Percentiles rank a stretch among this genome's conserved stretches.
phyloP scores from a whole-genome alignment of 1,140 invertebrate species.

The Dendroctonus ponderosae region DNA sequence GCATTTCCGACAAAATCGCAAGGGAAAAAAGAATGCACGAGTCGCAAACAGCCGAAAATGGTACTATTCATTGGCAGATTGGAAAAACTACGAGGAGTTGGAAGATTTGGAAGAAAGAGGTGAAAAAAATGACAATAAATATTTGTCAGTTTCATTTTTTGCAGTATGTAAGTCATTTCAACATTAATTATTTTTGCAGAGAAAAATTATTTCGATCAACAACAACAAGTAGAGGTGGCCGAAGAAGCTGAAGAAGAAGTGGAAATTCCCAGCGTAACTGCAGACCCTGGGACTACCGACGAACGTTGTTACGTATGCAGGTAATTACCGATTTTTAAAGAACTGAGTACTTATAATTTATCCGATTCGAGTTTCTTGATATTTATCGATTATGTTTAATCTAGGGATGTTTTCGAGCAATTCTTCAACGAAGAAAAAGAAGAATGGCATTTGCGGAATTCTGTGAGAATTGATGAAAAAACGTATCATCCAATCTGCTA shows the following conservation, averaged over 20 bases:
- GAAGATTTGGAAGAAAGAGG: slow-evolving; percentile 89
- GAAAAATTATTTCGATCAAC: slow-evolving; percentile 85
- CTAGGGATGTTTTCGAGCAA: slow-evolving; percentile 79
- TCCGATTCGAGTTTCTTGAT: neutral
- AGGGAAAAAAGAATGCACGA: slow-evolving; percentile 79
- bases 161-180: neutral
- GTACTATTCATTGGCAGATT: slow-evolving; percentile 89
- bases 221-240: slow-evolving; percentile 51
- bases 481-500: slow-evolving; percentile 90
- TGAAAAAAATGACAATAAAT: too few relatives aligned
- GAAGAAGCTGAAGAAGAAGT: slow-evolving; percentile 55
- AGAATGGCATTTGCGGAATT: slow-evolving; percentile 90
- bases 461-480: slow-evolving; percentile 72
- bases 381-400: neutral
- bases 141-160: too few relatives aligned
- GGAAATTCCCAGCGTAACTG: slow-evolving; percentile 62
- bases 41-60: slow-evolving; percentile 81
- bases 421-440: slow-evolving; percentile 95
- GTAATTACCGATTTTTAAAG: too few relatives aligned
- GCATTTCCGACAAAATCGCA: slow-evolving; percentile 93
- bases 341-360: slow-evolving; percentile 3
- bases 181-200: slow-evolving; percentile 57
- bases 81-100: slow-evolving; percentile 93
- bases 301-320: slow-evolving; percentile 82
- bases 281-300: slow-evolving; percentile 57